Conservation (phyloP, 2,888 invertebrate species). For the Tanypteryx hageni region DNA sequence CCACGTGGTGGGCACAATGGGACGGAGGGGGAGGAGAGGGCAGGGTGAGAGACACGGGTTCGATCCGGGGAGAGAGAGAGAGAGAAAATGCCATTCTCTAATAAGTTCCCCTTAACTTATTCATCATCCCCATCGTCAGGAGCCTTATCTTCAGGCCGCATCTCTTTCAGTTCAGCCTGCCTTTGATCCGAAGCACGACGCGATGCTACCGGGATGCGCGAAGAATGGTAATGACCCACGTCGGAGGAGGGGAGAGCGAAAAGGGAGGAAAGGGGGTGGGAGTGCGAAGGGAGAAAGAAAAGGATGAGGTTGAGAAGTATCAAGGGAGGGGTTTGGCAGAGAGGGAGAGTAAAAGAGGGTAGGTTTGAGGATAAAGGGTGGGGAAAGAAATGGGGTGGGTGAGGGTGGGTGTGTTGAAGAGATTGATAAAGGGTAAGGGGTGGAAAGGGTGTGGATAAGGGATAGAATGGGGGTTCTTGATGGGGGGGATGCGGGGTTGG, state of each 20-base stretch:
- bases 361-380: background rate
- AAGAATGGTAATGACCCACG: conserved; percentile 48
- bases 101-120: conserved; percentile 62
- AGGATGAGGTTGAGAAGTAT: too few relatives aligned
- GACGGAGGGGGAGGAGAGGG: background rate
- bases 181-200: conserved; percentile 41
- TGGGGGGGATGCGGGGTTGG: too few relatives aligned
- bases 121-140: conserved; percentile 52
- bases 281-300: too few relatives aligned
- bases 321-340: too few relatives aligned
- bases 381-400: background rate
- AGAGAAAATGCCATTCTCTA: conserved; percentile 45
- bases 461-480: background rate
- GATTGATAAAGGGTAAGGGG: background rate
- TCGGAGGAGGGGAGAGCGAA: background rate
- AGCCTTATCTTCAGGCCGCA: conserved; percentile 36
- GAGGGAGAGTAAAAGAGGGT: background rate
- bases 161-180: conserved; percentile 50
- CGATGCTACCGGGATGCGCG: conserved; percentile 2
- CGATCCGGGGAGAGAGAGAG: background rate
- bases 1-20: background rate
- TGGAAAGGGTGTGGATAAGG: background rate
- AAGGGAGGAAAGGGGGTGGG: background rate
- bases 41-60: background rate
- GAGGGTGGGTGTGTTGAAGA: background rate